phyloP scores from a whole-genome alignment of 2,888 invertebrate species.

The Hofmannophila pseudospretella region DNA sequence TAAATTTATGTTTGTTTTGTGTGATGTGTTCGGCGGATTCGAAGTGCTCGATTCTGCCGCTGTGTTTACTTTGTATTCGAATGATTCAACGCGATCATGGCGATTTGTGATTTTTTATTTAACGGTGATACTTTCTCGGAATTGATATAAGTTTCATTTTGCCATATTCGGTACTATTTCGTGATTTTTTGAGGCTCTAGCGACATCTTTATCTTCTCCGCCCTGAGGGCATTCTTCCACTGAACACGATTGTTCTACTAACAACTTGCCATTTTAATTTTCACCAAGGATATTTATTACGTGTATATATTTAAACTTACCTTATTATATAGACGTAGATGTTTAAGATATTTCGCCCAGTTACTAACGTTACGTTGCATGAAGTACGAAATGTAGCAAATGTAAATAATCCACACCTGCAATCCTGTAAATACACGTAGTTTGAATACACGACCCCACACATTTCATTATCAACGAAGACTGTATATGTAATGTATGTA shows the following conservation, averaged over 20 bases:
- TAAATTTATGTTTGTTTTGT: slow-evolving; percentile 75
- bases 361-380: slow-evolving; percentile 46
- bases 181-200: slow-evolving; percentile 63
- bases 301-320: slow-evolving; percentile 57
- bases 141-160: slow-evolving; percentile 55
- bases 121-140: slow-evolving; percentile 54
- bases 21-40: slow-evolving; percentile 72
- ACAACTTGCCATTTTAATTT: slow-evolving; percentile 74
- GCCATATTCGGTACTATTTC: slow-evolving; percentile 66
- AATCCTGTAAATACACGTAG: slow-evolving; percentile 62
- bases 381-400: slow-evolving; percentile 34
- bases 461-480: slow-evolving; percentile 44
- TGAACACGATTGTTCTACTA: slow-evolving; percentile 55
- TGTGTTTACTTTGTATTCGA: slow-evolving; percentile 70
- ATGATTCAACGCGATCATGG: slow-evolving; percentile 64
- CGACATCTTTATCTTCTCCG: slow-evolving; percentile 37
- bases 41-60: slow-evolving; percentile 73
- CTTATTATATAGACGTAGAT: slow-evolving; percentile 37
- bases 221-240: slow-evolving; percentile 41
- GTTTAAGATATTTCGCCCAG: slow-evolving; percentile 48
- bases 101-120: slow-evolving; percentile 70
- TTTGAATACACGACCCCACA: slow-evolving; percentile 20
- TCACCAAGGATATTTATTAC: slow-evolving; percentile 74
- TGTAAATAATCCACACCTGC: slow-evolving; percentile 50
- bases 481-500: slow-evolving; percentile 44